A percentile compares a stretch with the other conserved stretches of the same genome.
phyloP scores from a whole-genome alignment of 2,888 invertebrate species.

The Nasonovia ribisnigri region DNA sequence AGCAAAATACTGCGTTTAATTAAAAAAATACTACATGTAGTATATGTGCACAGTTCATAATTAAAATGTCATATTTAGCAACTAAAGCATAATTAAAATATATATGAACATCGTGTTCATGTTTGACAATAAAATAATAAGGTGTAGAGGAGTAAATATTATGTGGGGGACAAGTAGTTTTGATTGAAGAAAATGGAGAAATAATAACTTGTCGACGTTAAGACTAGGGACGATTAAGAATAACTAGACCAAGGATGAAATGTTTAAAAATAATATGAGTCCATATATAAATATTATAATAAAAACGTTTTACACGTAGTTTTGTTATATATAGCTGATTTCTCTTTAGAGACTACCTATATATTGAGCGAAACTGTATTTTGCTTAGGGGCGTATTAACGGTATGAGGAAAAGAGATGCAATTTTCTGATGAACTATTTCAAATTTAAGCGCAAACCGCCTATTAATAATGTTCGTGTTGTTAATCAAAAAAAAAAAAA shows the following conservation, averaged over 20 bases:
- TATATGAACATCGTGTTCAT: neutral
- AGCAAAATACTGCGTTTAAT: neutral
- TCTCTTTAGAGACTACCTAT: neutral
- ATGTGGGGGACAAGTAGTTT: slow-evolving; percentile 2
- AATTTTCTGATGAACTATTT: neutral
- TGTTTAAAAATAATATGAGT: slow-evolving; percentile 44
- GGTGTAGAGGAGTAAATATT: neutral
- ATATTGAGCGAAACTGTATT: neutral
- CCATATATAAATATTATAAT: slow-evolving; percentile 3
- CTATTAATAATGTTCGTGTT: neutral
- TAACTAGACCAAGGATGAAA: slow-evolving; percentile 44
- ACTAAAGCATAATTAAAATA: neutral
- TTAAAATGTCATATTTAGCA: neutral
- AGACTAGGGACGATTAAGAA: neutral
- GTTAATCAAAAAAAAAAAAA: neutral
- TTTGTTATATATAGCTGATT: neutral
- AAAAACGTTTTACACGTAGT: neutral
- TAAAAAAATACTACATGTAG: neutral
- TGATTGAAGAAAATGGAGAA: slow-evolving; percentile 31
- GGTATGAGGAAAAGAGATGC: neutral
- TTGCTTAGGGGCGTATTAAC: neutral
- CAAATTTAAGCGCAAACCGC: too few relatives aligned
- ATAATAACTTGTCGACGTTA: slow-evolving; percentile 23
- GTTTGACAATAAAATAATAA: neutral
- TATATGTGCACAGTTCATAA: neutral